Percentiles rank a stretch among this genome's conserved stretches.
Conservation (phyloP, 2,888 invertebrate genomes). For the Heliconius sara region DNA sequence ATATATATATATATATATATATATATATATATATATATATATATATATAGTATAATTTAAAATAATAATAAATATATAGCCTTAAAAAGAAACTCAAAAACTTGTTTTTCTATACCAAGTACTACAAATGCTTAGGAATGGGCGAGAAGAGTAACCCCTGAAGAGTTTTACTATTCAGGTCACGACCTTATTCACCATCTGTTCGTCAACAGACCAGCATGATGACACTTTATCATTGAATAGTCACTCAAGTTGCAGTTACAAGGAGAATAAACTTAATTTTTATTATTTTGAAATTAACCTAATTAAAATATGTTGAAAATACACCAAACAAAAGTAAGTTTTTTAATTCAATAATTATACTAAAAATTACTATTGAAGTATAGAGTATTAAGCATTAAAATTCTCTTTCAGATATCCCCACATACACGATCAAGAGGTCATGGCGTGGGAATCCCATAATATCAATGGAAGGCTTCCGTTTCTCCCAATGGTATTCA, state of each 20-base stretch:
- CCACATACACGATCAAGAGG: slow-evolving; percentile 21
- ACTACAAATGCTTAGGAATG: too few relatives aligned
- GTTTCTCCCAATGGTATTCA: slow-evolving; percentile 27
- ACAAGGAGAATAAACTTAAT: neutral
- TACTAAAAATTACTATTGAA: neutral
- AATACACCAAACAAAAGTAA: too few relatives aligned
- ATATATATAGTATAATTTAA: neutral
- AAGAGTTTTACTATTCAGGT: neutral
- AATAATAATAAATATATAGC: neutral
- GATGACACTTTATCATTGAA: neutral
- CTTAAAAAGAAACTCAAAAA: too few relatives aligned
- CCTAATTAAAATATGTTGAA: too few relatives aligned
- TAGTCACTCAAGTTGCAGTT: too few relatives aligned
- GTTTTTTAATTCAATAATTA: too few relatives aligned
- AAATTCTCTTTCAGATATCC: slow-evolving; percentile 24
- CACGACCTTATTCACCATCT: neutral
- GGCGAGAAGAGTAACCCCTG: too few relatives aligned
- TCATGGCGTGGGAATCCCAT: slow-evolving; percentile 36
- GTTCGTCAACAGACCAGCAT: neutral
- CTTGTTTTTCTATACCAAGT: too few relatives aligned
- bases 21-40: neutral
- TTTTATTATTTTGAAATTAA: neutral
- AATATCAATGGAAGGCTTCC: slow-evolving; percentile 27
- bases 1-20: neutral
- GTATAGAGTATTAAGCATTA: neutral